Evolutionary conservation across 1,140 invertebrate genomes (phyloP).

Genomic region (Hirudo medicinalis): DNA sequence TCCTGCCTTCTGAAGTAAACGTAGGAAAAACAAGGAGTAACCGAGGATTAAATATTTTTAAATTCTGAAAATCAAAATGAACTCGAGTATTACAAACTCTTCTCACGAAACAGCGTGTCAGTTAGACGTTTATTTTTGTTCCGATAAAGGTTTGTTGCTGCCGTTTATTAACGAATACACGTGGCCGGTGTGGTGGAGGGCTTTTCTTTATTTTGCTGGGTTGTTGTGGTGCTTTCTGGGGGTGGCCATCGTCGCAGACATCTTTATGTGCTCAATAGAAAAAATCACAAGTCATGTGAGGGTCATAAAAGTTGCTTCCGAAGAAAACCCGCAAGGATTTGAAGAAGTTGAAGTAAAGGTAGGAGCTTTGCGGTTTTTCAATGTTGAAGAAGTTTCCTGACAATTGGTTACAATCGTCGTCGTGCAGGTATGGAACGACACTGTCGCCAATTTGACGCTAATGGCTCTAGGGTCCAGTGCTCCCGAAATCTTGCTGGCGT

Average conservation of each 20-base stretch:
- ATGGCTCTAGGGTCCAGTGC: constrained; percentile 56
- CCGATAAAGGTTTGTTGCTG: constrained; percentile 43
- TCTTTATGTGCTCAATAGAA: constrained; percentile 54
- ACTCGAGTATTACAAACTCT: too few relatives aligned
- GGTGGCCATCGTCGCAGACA: constrained; percentile 50
- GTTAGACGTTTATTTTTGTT: constrained; percentile 38
- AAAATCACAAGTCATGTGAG: constrained; percentile 53
- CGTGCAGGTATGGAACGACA: constrained; percentile 49
- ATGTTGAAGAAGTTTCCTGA: background rate
- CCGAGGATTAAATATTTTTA: background rate
- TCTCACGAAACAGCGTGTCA: constrained; percentile 12
- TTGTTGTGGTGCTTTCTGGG: constrained; percentile 47
- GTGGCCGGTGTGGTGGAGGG: constrained; percentile 42
- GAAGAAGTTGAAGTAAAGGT: constrained; percentile 34
- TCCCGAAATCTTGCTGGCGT: constrained; percentile 53
- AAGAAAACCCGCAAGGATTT: constrained; percentile 26
- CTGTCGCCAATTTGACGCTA: constrained; percentile 55
- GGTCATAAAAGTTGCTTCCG: constrained; percentile 39
- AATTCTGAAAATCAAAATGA: too few relatives aligned
- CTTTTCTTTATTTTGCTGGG: constrained; percentile 45
- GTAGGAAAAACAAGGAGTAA: background rate
- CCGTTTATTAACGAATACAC: constrained; percentile 47
- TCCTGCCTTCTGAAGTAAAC: background rate
- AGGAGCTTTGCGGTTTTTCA: background rate
- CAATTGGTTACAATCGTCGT: background rate